Conservation (phyloP, 1,140 invertebrate species). For the Drosophila tropicalis region DNA sequence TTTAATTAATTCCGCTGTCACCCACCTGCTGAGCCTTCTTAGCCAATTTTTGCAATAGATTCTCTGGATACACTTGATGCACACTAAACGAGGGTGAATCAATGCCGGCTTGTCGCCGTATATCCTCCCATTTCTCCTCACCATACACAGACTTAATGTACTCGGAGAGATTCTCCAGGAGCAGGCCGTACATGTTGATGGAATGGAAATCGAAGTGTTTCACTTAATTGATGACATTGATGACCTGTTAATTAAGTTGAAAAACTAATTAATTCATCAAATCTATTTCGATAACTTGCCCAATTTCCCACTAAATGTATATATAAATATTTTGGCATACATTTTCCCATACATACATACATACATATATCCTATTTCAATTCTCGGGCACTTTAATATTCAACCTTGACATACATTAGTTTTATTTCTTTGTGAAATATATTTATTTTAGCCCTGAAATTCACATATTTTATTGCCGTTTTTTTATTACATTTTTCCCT, state of each 20-base stretch:
- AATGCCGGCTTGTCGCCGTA: constrained; percentile 90
- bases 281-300: background rate
- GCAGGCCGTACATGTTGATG: constrained; percentile 94
- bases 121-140: constrained; percentile 95
- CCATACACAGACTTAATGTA: constrained; percentile 95
- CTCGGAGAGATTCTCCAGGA: constrained; percentile 95
- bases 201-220: constrained; percentile 15
- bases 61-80: constrained; percentile 96
- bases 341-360: too few relatives aligned
- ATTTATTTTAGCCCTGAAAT: background rate
- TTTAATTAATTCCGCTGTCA: background rate
- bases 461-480: background rate
- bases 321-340: too few relatives aligned
- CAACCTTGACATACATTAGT: constrained; percentile 5
- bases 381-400: background rate
- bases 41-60: constrained; percentile 91
- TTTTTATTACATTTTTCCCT: background rate
- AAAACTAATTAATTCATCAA: constrained; percentile 32
- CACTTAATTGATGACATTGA: constrained; percentile 39
- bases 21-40: constrained; percentile 92
- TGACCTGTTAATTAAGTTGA: constrained; percentile 26
- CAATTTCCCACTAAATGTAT: too few relatives aligned
- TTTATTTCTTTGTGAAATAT: background rate
- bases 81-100: constrained; percentile 94
- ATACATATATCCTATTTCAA: background rate